These are phyloP conservation scores for Ataeniobius toweri DNA, from an alignment of 2,797 vertebrate species.

Conservation along the genomic window DNA sequence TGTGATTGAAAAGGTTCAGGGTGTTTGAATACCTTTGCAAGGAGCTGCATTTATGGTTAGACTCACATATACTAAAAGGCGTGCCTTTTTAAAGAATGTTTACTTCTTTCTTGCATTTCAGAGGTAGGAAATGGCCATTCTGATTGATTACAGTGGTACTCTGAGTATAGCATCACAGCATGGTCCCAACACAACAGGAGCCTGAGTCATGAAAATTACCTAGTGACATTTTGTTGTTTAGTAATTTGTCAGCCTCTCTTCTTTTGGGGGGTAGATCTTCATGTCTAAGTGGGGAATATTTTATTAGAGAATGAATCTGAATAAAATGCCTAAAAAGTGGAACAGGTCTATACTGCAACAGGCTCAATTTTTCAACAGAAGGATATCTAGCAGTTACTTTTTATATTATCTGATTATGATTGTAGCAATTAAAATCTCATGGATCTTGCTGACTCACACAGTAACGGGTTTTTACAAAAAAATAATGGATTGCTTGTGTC, in stretches of 20 bases:
- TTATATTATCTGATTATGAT: background rate
- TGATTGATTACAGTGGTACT: background rate
- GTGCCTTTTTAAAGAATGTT: too few relatives aligned
- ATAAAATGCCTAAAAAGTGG: background rate
- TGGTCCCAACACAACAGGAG: background rate
- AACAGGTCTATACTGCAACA: background rate
- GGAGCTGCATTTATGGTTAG: too few relatives aligned
- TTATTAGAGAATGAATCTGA: background rate
- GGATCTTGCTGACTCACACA: background rate
- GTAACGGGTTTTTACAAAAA: background rate
- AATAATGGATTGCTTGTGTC: background rate
- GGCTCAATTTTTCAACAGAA: background rate
- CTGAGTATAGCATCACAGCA: background rate
- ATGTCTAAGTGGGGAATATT: background rate
- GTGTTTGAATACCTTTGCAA: too few relatives aligned
- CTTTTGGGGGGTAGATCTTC: background rate
- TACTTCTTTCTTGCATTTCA: background rate
- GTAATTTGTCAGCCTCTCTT: background rate
- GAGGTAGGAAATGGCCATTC: background rate
- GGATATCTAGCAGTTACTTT: background rate
- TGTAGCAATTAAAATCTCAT: background rate
- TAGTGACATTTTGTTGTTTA: background rate
- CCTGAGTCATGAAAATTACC: background rate
- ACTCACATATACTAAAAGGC: too few relatives aligned
- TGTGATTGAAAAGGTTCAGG: too few relatives aligned